phyloP scores from a whole-genome alignment of 2,113 vertebrate species.

The Coptodon bakossiorum region DNA sequence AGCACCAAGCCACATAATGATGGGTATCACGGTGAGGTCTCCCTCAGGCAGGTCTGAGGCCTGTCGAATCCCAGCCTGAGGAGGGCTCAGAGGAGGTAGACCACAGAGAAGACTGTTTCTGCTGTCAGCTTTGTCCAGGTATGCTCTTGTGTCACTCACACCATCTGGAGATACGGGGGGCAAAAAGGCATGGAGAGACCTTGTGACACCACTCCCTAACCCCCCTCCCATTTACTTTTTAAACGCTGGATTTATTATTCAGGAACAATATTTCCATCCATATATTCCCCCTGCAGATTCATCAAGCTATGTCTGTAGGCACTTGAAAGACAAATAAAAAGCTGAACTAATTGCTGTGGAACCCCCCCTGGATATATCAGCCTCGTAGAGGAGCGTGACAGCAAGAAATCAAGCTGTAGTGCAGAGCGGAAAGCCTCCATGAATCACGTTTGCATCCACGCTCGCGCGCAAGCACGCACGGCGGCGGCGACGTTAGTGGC shows the following conservation, averaged over 20 bases:
- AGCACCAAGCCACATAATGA: conserved; percentile 51
- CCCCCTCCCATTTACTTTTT: background rate
- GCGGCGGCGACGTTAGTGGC: conserved; percentile 10
- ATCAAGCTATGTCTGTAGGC: conserved; percentile 23
- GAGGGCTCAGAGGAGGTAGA: background rate
- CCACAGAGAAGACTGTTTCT: conserved; percentile 10
- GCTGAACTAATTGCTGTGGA: conserved; percentile 60
- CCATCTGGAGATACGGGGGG: background rate
- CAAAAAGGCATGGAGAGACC: background rate
- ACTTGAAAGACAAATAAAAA: conserved; percentile 60
- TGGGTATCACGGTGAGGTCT: conserved; percentile 40
- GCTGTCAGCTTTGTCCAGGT: conserved; percentile 18
- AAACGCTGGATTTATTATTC: conserved; percentile 22
- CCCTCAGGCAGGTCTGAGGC: conserved; percentile 46
- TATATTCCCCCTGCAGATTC: conserved; percentile 22
- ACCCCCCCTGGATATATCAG: conserved; percentile 43
- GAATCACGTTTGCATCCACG: conserved; percentile 41
- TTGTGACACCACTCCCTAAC: background rate
- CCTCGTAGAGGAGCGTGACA: conserved; percentile 49
- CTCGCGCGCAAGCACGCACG: background rate
- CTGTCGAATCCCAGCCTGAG: conserved; percentile 39
- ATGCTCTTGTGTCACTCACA: conserved; percentile 1
- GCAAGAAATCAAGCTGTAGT: conserved; percentile 51
- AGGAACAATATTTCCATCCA: conserved; percentile 19
- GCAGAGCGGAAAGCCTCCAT: conserved; percentile 53